These are phyloP conservation scores for Pelusios castaneus DNA, from an alignment of 2,113 vertebrate genomes.

Conservation along the genomic window DNA sequence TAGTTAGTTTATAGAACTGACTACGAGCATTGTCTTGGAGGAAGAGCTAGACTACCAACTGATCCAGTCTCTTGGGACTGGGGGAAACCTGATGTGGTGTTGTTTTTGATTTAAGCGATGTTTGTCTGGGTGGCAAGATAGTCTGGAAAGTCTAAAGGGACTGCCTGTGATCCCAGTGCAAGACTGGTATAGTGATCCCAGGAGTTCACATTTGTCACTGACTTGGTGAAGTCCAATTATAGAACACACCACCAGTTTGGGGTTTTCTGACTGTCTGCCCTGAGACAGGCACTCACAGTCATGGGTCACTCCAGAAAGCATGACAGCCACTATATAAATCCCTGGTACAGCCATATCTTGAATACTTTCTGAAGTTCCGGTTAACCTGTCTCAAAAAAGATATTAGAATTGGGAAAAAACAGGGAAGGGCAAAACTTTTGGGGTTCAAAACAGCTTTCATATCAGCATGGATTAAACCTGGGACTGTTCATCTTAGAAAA, in stretches of 20 bases:
- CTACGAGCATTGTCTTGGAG: background rate
- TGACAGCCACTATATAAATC: background rate
- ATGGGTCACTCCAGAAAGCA: background rate
- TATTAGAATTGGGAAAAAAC: background rate
- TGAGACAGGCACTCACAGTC: background rate
- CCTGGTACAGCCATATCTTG: background rate
- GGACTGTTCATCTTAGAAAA: background rate
- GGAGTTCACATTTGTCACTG: background rate
- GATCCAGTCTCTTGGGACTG: background rate
- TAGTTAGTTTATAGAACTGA: background rate
- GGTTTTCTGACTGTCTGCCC: background rate
- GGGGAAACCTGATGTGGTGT: background rate
- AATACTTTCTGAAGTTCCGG: background rate
- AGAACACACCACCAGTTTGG: background rate
- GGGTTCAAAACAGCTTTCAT: background rate
- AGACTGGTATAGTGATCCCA: background rate
- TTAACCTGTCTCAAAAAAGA: background rate
- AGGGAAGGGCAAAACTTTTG: background rate
- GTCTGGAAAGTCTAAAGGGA: background rate
- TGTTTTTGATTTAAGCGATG: background rate
- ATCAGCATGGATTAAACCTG: background rate
- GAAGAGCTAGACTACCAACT: background rate
- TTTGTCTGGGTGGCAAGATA: background rate
- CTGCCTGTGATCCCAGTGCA: background rate
- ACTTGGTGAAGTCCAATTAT: background rate